These are phyloP conservation scores for Phengaris alcon DNA, from an alignment of 2,888 invertebrate genomes.

Conservation along the genomic window DNA sequence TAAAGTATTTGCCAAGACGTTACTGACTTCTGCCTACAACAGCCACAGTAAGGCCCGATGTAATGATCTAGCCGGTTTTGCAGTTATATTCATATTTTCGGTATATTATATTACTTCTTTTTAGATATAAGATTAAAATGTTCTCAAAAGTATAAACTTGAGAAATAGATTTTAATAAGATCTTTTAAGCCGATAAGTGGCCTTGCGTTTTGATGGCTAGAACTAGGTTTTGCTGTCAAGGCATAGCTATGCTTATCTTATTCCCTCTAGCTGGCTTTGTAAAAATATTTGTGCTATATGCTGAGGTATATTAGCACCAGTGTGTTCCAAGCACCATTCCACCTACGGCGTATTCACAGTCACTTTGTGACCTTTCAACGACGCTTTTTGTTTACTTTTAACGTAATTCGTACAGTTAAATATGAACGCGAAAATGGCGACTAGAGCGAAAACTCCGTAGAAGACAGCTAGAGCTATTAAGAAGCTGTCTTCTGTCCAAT, in stretches of 20 bases:
- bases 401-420: conserved; percentile 77
- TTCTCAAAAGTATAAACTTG: too few relatives aligned
- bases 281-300: conserved; percentile 29
- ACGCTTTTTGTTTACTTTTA: conserved; percentile 73
- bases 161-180: too few relatives aligned
- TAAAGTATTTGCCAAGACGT: not conserved
- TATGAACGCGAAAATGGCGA: conserved; percentile 81
- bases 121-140: too few relatives aligned
- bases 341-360: conserved; percentile 80
- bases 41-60: not conserved
- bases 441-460: conserved; percentile 80
- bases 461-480: conserved; percentile 81
- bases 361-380: conserved; percentile 73
- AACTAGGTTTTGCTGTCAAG: too few relatives aligned
- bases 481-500: conserved; percentile 76
- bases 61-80: too few relatives aligned
- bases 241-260: too few relatives aligned
- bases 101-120: too few relatives aligned
- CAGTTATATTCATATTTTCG: too few relatives aligned
- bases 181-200: too few relatives aligned
- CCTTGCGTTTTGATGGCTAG: too few relatives aligned
- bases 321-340: conserved; percentile 31
- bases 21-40: not conserved
- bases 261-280: not conserved
- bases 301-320: conserved; percentile 36